Evolutionary conservation across 30 jellyfish, hydroid and myxozoan genomes (phyloP).

Genomic region (Cassiopea andromeda): DNA sequence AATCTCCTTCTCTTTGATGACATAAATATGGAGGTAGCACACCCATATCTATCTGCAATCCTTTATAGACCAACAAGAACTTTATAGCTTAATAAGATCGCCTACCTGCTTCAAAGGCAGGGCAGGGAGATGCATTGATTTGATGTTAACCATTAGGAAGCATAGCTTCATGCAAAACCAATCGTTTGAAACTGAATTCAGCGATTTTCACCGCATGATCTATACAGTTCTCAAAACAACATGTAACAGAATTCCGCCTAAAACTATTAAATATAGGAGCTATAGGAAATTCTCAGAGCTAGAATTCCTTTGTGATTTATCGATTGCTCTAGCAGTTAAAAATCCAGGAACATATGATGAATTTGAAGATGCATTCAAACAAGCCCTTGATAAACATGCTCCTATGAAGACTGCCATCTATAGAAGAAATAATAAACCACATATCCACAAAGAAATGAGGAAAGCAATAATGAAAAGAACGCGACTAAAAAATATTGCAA

Average conservation of each 20-base stretch:
- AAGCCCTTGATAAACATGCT: conserved; percentile 42
- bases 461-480: conserved; percentile 22
- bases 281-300: not conserved
- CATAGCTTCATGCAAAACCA: conserved; percentile 23
- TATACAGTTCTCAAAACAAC: conserved; percentile 27
- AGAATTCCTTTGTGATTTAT: not conserved
- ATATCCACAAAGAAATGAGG: conserved; percentile 21
- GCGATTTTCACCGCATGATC: conserved; percentile 39
- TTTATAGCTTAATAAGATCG: conserved; percentile 32
- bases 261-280: not conserved
- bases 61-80: conserved; percentile 33
- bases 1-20: conserved; percentile 26
- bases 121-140: conserved; percentile 1
- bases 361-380: conserved; percentile 33
- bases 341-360: conserved; percentile 25
- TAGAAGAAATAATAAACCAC: conserved; percentile 42
- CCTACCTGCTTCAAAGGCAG: conserved; percentile 56
- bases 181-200: conserved; percentile 60
- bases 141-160: conserved; percentile 13
- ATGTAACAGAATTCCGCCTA: conserved; percentile 12
- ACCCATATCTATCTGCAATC: too few species aligned
- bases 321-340: conserved; percentile 15
- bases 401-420: conserved; percentile 19
- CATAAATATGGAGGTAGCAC: not conserved
- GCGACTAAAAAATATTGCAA: conserved; percentile 22